Conservation (phyloP, 2,113 vertebrate species). For the Ranitomeya imitator region DNA sequence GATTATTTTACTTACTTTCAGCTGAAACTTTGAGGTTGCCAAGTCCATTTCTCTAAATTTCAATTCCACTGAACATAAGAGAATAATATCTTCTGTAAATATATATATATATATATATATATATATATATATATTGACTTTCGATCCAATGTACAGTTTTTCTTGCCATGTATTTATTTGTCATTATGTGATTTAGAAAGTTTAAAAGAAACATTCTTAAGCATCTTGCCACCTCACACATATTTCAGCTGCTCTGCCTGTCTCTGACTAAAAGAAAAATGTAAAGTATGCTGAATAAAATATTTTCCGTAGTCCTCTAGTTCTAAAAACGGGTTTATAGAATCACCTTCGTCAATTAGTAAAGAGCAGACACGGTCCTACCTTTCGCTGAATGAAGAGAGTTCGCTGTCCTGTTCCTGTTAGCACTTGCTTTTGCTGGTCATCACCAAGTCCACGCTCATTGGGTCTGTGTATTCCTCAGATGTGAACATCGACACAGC, state of each 20-base stretch:
- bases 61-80: not conserved
- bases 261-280: constrained; percentile 12
- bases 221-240: constrained; percentile 32
- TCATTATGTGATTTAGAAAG: not conserved
- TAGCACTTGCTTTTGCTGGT: constrained; percentile 66
- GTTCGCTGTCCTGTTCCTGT: constrained; percentile 64
- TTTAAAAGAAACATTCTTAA: not conserved
- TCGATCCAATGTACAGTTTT: not conserved
- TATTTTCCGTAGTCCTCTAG: not conserved
- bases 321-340: not conserved
- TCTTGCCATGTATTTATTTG: not conserved
- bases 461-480: constrained; percentile 61
- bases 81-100: not conserved
- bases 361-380: constrained; percentile 65
- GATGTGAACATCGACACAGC: constrained; percentile 60
- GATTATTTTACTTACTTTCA: constrained; percentile 49
- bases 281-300: constrained; percentile 21
- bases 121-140: not conserved
- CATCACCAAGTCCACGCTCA: constrained; percentile 60
- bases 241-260: not conserved
- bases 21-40: constrained; percentile 23
- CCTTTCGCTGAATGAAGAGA: constrained; percentile 68
- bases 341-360: not conserved
- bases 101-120: too few relatives aligned
- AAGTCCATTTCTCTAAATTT: constrained; percentile 18